phyloP scores from a whole-genome alignment of 2,888 invertebrate genomes.

The Cheilosia pagana region DNA sequence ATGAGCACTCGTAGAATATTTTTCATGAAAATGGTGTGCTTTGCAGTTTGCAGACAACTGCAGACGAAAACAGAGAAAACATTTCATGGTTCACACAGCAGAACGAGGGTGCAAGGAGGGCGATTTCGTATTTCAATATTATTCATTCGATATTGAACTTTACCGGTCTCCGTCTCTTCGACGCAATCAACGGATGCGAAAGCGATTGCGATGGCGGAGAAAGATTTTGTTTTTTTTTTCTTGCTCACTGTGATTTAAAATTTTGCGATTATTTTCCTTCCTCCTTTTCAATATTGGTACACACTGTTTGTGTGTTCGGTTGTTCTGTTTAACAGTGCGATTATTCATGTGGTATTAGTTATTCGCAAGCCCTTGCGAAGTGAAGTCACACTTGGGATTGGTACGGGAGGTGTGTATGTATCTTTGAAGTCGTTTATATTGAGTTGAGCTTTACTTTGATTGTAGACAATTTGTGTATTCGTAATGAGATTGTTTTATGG shows the following conservation, averaged over 20 bases:
- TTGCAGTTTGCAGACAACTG: slow-evolving; percentile 66
- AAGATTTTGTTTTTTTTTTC: slow-evolving; percentile 23
- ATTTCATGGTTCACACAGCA: slow-evolving; percentile 16
- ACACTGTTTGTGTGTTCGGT: slow-evolving; percentile 20
- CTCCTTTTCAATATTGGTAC: slow-evolving; percentile 2
- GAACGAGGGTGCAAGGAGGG: slow-evolving; percentile 16
- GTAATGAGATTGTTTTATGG: slow-evolving; percentile 39
- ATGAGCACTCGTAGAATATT: slow-evolving; percentile 17
- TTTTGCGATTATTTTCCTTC: slow-evolving; percentile 53
- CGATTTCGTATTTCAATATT: slow-evolving; percentile 33
- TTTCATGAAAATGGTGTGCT: slow-evolving; percentile 52
- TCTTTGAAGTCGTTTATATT: slow-evolving; percentile 11
- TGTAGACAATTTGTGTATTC: slow-evolving; percentile 1
- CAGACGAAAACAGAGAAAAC: slow-evolving; percentile 43
- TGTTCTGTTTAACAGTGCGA: slow-evolving; percentile 55
- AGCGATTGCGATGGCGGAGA: slow-evolving; percentile 38
- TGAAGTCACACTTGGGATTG: slow-evolving; percentile 26
- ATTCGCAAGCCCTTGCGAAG: slow-evolving; percentile 20
- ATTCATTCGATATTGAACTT: slow-evolving; percentile 71
- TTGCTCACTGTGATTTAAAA: slow-evolving; percentile 52
- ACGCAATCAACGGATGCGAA: slow-evolving; percentile 51
- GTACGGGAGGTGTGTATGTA: not conserved
- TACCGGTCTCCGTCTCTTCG: slow-evolving; percentile 61
- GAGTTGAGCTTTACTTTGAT: slow-evolving; percentile 23
- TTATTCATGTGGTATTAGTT: slow-evolving; percentile 57